A percentile compares a stretch with the other conserved stretches of the same genome.
These are phyloP conservation scores for Cataglyphis cursor DNA, from an alignment of 2,888 invertebrate genomes.

Conservation along the genomic window DNA sequence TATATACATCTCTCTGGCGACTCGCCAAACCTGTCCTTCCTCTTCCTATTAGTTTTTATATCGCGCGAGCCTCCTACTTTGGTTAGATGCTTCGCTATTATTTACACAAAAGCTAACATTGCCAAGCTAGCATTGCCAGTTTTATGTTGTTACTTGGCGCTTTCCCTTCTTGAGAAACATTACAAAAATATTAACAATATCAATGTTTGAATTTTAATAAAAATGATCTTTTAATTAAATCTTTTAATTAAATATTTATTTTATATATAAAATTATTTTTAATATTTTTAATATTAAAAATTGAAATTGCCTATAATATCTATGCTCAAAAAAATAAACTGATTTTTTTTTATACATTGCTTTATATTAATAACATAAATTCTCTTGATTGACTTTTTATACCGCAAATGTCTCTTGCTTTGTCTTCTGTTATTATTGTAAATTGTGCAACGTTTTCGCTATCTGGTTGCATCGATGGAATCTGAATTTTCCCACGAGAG, in stretches of 20 bases:
- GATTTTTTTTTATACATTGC: neutral
- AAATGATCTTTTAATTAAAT: neutral
- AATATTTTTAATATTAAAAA: neutral
- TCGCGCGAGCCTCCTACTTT: slow-evolving; percentile 29
- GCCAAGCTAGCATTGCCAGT: slow-evolving; percentile 33
- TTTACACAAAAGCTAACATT: slow-evolving; percentile 34
- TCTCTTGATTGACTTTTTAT: neutral
- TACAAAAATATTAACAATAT: neutral
- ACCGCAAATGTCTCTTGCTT: neutral
- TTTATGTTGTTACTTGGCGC: slow-evolving; percentile 5
- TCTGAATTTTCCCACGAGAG: slow-evolving; percentile 47
- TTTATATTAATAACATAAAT: slow-evolving; percentile 16
- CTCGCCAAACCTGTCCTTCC: slow-evolving; percentile 33
- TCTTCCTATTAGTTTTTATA: slow-evolving; percentile 41
- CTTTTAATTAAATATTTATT: neutral
- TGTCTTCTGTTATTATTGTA: neutral
- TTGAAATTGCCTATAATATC: neutral
- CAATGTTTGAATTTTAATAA: neutral
- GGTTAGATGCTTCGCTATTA: slow-evolving; percentile 31
- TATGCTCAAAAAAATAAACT: neutral
- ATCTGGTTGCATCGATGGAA: slow-evolving; percentile 33
- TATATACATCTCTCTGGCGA: slow-evolving; percentile 37
- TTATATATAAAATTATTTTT: neutral
- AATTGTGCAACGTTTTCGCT: slow-evolving; percentile 42
- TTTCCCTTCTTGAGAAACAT: neutral